Base-by-base conservation (phyloP, 2,113 vertebrate genomes). In the Triplophysa dalaica region DNA sequence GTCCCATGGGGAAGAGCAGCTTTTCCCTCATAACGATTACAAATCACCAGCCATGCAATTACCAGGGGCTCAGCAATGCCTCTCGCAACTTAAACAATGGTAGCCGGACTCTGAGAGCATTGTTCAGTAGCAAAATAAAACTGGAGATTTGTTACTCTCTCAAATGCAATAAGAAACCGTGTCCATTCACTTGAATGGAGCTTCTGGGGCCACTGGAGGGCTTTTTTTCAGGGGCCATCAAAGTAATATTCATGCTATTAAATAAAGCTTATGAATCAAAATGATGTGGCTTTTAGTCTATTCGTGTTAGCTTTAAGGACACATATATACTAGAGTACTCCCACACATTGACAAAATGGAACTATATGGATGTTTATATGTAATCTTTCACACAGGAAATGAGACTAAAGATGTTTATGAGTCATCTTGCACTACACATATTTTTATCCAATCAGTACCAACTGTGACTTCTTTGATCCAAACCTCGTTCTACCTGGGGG, bases 1-100 rank as follows among this genome's bases (percentile, higher is more conserved):
- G 26, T 74, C 78, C 56, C 74, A 2, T 7, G 60, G 72, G 73
- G 43, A 76, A 38, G 43, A 62, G 50, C 56, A 5, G 22, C 73
- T 22, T 82, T 60, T 66, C 29, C 63, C 26, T 82, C 41, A 21
- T 70, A 81, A 81, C n/a, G 58, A 70, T 83, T 83, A 74, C 78
- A 85, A 77, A 83, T 75, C 68, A 29, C 48, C 56, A 22, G 21
- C 74, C 17, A 38, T 58, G 68, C 73, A 77, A 77, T 81, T 62
- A 80, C 70, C 62, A 70, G 50, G 17, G 76, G 26, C 58, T 56
- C 33, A 24, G 29, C 17, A 24, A 11, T 82, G 54, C 38, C 68
- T 61, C 69, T 33, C 61, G 45, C 6, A 21, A 66, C 24, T 56
- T 77, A 72, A 68, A 69, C 73, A 43, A 33, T 56, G 22, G 26